Evolutionary conservation across 2,888 invertebrate species (phyloP).

Genomic region (Heliothis peltigera): DNA sequence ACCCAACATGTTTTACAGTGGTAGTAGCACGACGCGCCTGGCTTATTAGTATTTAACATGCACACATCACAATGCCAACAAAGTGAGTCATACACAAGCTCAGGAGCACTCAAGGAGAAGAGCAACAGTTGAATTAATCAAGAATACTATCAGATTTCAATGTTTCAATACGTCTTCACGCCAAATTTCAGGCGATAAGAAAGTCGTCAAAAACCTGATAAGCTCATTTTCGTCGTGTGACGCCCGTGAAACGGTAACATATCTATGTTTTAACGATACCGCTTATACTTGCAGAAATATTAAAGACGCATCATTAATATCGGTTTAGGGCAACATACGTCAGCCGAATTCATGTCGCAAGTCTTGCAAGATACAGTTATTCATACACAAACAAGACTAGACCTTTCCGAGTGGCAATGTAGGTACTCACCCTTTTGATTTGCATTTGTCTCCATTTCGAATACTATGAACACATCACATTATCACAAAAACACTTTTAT

Average conservation of each 20-base stretch:
- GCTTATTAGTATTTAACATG: slow-evolving; percentile 79
- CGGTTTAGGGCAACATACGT: slow-evolving; percentile 68
- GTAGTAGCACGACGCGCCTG: slow-evolving; percentile 66
- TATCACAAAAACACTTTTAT: slow-evolving; percentile 74
- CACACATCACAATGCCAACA: slow-evolving; percentile 82
- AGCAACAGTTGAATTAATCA: slow-evolving; percentile 52
- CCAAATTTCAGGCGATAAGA: slow-evolving; percentile 61
- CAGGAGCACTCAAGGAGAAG: slow-evolving; percentile 53
- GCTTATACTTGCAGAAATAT: slow-evolving; percentile 10
- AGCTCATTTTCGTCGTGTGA: slow-evolving; percentile 54
- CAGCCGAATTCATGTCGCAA: slow-evolving; percentile 79
- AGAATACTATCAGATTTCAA: slow-evolving; percentile 46
- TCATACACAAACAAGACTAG: slow-evolving; percentile 84
- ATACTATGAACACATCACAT: slow-evolving; percentile 79
- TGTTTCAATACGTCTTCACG: slow-evolving; percentile 47
- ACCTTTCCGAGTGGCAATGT: slow-evolving; percentile 66
- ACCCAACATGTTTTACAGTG: slow-evolving; percentile 55
- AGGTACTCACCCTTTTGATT: slow-evolving; percentile 87
- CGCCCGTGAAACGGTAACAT: slow-evolving; percentile 56
- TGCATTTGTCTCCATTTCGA: slow-evolving; percentile 86
- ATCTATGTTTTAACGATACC: slow-evolving; percentile 6
- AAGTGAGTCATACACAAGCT: slow-evolving; percentile 79
- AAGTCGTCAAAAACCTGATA: slow-evolving; percentile 65
- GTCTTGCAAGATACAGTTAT: slow-evolving; percentile 83
- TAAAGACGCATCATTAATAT: slow-evolving; percentile 41